Evolutionary conservation across 2,113 vertebrate species (phyloP).

Genomic region (Tachysurus fulvidraco): DNA sequence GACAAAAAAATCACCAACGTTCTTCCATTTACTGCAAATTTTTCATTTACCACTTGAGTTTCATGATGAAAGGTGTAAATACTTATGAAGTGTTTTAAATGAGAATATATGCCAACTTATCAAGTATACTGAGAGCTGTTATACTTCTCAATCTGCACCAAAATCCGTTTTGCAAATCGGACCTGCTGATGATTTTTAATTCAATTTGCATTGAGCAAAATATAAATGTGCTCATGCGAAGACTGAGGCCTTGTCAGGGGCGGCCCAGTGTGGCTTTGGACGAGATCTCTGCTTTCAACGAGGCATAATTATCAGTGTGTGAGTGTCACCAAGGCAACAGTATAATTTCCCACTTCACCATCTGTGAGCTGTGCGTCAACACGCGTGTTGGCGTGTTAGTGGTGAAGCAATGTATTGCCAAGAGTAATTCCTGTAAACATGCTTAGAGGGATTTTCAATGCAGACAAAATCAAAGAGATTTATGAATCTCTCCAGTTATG

Average conservation of each 20-base stretch:
- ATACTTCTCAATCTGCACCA: not conserved
- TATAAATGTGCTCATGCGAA: not conserved
- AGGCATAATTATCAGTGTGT: conserved; percentile 61
- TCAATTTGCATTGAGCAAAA: not conserved
- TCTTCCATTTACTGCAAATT: not conserved
- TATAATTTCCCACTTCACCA: conserved; percentile 53
- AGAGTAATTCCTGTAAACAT: conserved; percentile 11
- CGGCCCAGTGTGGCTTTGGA: conserved; percentile 7
- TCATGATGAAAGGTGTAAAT: not conserved
- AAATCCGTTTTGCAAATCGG: not conserved
- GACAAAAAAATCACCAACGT: not conserved
- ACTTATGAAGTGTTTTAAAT: conserved; percentile 4
- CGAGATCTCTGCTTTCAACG: conserved; percentile 14
- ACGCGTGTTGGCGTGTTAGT: conserved; percentile 27
- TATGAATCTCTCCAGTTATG: not conserved
- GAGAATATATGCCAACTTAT: not conserved
- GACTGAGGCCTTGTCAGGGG: not conserved
- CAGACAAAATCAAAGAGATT: not conserved
- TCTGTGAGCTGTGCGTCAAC: conserved; percentile 42
- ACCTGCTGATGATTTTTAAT: not conserved
- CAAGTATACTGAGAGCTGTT: not conserved
- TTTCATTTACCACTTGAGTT: not conserved
- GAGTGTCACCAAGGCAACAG: conserved; percentile 65
- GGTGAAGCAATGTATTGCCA: not conserved
- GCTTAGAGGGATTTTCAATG: not conserved